Percentiles rank a stretch among this genome's conserved stretches.
Evolutionary conservation across 2,797 vertebrate species (phyloP).

Genomic region (Catharus ustulatus): DNA sequence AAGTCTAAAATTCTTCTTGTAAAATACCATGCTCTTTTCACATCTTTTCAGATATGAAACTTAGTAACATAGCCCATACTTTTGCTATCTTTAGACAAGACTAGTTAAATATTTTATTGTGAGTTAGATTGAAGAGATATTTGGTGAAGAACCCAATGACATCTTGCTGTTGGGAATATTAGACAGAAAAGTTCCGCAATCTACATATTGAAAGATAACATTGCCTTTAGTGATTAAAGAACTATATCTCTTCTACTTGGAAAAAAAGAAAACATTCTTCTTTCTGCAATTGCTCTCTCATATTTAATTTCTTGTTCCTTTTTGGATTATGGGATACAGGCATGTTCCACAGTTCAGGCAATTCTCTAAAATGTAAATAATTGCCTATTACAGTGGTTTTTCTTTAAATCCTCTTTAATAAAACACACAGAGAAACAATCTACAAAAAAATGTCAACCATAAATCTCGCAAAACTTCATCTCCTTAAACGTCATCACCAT

Average conservation of each 20-base stretch:
- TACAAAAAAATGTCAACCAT: neutral
- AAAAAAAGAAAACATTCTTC: neutral
- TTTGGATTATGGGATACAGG: neutral
- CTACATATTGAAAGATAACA: neutral
- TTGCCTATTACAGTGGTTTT: slow-evolving; percentile 4
- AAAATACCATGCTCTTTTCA: neutral
- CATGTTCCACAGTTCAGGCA: neutral
- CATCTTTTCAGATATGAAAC: neutral
- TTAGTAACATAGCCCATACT: neutral
- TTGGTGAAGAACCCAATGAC: neutral
- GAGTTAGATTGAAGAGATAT: neutral
- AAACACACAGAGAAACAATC: neutral
- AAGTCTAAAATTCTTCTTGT: neutral
- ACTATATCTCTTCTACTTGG: neutral
- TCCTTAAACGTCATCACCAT: slow-evolving; percentile 32
- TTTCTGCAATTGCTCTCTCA: neutral
- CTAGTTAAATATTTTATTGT: neutral
- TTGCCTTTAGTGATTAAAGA: neutral
- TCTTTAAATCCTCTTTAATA: slow-evolving; percentile 32
- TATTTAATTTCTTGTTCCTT: neutral
- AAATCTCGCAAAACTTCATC: neutral
- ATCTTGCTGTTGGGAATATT: neutral
- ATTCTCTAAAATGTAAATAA: slow-evolving; percentile 23
- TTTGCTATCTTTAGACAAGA: neutral
- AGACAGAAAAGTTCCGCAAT: neutral